Conservation (phyloP, 2,113 vertebrate genomes). For the Heterotilapia buettikoferi region DNA sequence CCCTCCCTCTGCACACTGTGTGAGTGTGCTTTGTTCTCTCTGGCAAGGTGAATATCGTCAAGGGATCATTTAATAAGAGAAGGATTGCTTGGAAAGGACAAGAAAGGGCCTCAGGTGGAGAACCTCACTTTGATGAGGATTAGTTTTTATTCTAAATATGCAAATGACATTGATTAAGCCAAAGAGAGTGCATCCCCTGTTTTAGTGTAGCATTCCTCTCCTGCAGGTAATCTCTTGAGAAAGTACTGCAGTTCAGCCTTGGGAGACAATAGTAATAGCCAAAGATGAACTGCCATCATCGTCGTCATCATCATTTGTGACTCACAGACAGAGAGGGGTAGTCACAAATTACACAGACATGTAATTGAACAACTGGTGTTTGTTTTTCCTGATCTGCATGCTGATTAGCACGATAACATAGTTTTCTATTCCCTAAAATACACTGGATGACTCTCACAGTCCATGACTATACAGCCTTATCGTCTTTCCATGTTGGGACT, state of each 20-base stretch:
- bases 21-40: constrained; percentile 25
- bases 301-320: constrained; percentile 33
- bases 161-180: constrained; percentile 61
- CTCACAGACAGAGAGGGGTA: constrained; percentile 20
- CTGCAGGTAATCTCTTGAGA: constrained; percentile 46
- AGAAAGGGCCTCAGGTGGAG: constrained; percentile 52
- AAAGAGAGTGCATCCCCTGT: constrained; percentile 9
- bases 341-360: constrained; percentile 23
- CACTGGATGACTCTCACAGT: constrained; percentile 1
- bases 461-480: constrained; percentile 34
- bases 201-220: constrained; percentile 33
- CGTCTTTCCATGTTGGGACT: constrained; percentile 37
- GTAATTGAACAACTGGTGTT: constrained; percentile 57
- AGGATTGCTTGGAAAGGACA: constrained; percentile 40
- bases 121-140: constrained; percentile 54
- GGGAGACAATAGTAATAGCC: constrained; percentile 45
- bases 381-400: constrained; percentile 47
- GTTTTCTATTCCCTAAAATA: constrained; percentile 24
- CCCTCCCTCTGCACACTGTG: constrained; percentile 9
- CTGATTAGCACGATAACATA: constrained; percentile 40
- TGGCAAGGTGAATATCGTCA: constrained; percentile 55
- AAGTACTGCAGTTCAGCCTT: constrained; percentile 24
- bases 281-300: constrained; percentile 50
- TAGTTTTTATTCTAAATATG: constrained; percentile 60
- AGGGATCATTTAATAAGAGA: constrained; percentile 51